phyloP scores from a whole-genome alignment of 2,113 vertebrate species.

The Eonycteris spelaea region DNA sequence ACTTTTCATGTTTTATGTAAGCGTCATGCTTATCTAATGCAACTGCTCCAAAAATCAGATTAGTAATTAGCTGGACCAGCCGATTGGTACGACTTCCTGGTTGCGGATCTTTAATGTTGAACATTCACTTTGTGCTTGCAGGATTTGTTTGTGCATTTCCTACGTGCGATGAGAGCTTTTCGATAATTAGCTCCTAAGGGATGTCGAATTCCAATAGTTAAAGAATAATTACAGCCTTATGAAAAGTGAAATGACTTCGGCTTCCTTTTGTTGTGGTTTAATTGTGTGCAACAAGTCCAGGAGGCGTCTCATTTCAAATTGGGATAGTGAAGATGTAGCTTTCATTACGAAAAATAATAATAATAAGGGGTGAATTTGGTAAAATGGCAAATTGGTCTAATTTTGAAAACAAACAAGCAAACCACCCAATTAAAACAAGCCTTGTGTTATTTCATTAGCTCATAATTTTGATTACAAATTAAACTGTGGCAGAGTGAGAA shows the following conservation, averaged over 20 bases:
- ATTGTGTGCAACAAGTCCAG: slow-evolving; percentile 98
- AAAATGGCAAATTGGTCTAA: slow-evolving; percentile 91
- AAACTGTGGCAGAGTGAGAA: slow-evolving; percentile 34
- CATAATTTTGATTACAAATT: slow-evolving; percentile 71
- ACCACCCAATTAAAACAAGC: slow-evolving; percentile 76
- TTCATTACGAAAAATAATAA: slow-evolving; percentile 80
- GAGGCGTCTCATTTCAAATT: slow-evolving; percentile 91
- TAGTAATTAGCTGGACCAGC: slow-evolving; percentile 96
- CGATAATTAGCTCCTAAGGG: slow-evolving; percentile 99
- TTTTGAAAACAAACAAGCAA: slow-evolving; percentile 83
- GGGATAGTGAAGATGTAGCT: slow-evolving; percentile 92
- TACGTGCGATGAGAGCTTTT: slow-evolving; percentile 96
- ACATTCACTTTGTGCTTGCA: slow-evolving; percentile 99
- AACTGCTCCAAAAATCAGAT: slow-evolving; percentile 93
- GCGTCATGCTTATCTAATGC: slow-evolving; percentile 96
- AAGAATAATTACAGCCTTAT: slow-evolving; percentile 97
- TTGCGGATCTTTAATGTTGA: slow-evolving; percentile 96
- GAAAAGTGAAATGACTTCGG: slow-evolving; percentile 96
- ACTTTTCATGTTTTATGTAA: slow-evolving; percentile 89
- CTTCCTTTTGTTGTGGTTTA: slow-evolving; percentile 93
- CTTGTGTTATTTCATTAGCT: slow-evolving; percentile 76
- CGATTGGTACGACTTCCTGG: slow-evolving; percentile 95
- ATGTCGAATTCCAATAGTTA: slow-evolving; percentile 96
- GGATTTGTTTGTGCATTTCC: slow-evolving; percentile 99
- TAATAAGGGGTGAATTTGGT: slow-evolving; percentile 86